Base-by-base conservation (phyloP, 2,113 vertebrate genomes). In the Laticauda colubrina region DNA sequence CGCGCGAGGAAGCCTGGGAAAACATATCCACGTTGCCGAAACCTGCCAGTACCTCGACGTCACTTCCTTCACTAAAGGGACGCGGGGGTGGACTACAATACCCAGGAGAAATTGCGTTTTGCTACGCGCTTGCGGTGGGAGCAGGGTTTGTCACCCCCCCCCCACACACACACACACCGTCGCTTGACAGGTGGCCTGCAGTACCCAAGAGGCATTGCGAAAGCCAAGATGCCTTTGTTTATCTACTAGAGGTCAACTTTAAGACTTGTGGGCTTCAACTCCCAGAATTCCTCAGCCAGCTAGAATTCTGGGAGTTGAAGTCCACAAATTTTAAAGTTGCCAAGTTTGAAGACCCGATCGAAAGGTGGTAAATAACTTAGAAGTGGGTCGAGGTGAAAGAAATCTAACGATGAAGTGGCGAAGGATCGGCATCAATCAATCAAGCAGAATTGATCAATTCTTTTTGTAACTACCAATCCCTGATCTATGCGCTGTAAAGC, bases 1-100 rank as follows among this genome's bases (percentile, higher is more conserved):
- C 45, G 61, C 92, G 87, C 69, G 23, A n/a, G 64, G 94, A 0
- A 88, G 29, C 20, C 59, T 94, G 95, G 93, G 94, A 59, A 90
- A 48, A 18, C 20, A 54, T 3, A 43, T 81, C 75, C 75, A 81
- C 34, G 75, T 81, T 81, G 75, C 75, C 34, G 18, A 81, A 81
- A 81, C 75, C 75, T 43, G 39, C 75, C 34, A 21, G 18, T 3
- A 43, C 34, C 43, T 14, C 29, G 12, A 21, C 34, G 18, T 43
- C 75, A 21, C 34, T 21, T 21, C 43, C 39, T 23, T 61, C 43
- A 12, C 12, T 15, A 34, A 69, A 24, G 18, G 4, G 1, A 7
- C 1, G 24, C 2, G 2, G 57, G 1, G 59, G 8, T 20, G 4
- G 48, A 92, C 91, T 88, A 75, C 91, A 88, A 24, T 24, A 18